Conservation (phyloP, 2,888 invertebrate genomes). For the Philhelius pedissequus region DNA sequence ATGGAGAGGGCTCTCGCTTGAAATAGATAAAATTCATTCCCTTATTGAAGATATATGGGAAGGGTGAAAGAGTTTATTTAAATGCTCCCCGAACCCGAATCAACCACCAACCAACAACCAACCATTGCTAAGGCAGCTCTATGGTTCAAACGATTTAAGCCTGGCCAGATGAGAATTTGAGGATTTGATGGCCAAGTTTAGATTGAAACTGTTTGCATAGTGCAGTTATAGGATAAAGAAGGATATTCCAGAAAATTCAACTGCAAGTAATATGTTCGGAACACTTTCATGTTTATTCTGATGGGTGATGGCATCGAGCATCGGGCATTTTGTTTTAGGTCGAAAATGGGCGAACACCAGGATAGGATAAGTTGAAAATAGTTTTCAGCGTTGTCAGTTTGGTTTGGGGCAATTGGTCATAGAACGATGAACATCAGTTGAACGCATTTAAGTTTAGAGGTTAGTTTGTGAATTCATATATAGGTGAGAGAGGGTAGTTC, state of each 20-base stretch:
- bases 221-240: background rate
- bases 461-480: constrained; percentile 12
- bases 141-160: constrained; percentile 35
- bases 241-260: background rate
- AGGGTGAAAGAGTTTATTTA: constrained; percentile 38
- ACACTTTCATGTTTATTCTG: constrained; percentile 19
- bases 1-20: background rate
- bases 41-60: background rate
- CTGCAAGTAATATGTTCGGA: constrained; percentile 41
- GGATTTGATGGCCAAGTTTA: constrained; percentile 45
- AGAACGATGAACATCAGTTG: constrained; percentile 40
- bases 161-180: constrained; percentile 51
- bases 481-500: background rate
- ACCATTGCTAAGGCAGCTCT: constrained; percentile 17
- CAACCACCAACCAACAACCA: constrained; percentile 31
- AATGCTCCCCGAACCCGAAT: constrained; percentile 34
- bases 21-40: constrained; percentile 21
- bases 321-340: too few species aligned
- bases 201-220: constrained; percentile 51
- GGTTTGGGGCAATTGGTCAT: constrained; percentile 45
- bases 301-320: background rate
- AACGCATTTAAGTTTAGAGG: constrained; percentile 41
- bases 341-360: background rate
- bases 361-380: background rate
- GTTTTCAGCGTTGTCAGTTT: constrained; percentile 50